These are phyloP conservation scores for Oreohelix idahoensis DNA, from an alignment of 1,140 invertebrate genomes.

Conservation along the genomic window DNA sequence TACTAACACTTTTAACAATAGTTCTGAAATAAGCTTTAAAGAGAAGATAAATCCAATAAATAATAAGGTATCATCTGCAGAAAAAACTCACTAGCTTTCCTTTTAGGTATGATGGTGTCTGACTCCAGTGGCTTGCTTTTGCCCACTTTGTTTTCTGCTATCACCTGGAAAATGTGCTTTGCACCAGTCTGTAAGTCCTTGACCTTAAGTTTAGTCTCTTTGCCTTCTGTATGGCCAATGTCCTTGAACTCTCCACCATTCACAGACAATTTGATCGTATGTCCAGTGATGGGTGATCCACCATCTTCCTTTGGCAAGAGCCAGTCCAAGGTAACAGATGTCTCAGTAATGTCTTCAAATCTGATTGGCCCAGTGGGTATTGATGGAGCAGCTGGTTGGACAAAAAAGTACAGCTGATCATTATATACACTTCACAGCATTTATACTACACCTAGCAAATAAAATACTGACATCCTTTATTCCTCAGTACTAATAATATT, in stretches of 20 bases:
- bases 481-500: too few relatives aligned
- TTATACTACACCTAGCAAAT: too few relatives aligned
- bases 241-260: constrained; percentile 50
- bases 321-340: constrained; percentile 79
- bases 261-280: constrained; percentile 61
- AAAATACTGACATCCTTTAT: too few relatives aligned
- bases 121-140: constrained; percentile 94
- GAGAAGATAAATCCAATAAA: too few relatives aligned
- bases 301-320: constrained; percentile 91
- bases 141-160: constrained; percentile 94
- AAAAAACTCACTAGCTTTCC: constrained; percentile 32
- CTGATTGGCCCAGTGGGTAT: constrained; percentile 56
- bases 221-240: constrained; percentile 49
- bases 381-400: constrained; percentile 47
- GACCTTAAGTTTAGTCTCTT: constrained; percentile 75
- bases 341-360: constrained; percentile 87
- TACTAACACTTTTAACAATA: too few relatives aligned
- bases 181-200: constrained; percentile 91
- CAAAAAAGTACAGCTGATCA: too few relatives aligned
- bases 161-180: constrained; percentile 93
- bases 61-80: too few relatives aligned
- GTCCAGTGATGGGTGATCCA: constrained; percentile 77
- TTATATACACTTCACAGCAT: too few relatives aligned
- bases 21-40: too few relatives aligned
- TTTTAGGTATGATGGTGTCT: constrained; percentile 89